A percentile compares a stretch with the other conserved stretches of the same genome.
phyloP scores from a whole-genome alignment of 2,888 invertebrate genomes.

The Camptogramma bilineatum region DNA sequence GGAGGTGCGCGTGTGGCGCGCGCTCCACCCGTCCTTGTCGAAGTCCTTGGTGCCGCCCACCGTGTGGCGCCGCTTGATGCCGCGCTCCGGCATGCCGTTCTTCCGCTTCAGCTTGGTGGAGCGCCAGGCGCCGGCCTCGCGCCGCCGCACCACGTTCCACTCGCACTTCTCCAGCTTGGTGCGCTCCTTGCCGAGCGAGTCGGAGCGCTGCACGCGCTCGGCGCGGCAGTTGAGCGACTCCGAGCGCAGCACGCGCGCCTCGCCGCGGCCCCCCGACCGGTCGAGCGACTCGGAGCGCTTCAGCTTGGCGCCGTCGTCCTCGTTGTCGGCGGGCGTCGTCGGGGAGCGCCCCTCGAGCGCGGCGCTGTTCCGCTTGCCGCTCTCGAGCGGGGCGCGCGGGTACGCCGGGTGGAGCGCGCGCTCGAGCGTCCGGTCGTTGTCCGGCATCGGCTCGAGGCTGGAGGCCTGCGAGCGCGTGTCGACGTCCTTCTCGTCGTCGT shows the following conservation, averaged over 20 bases:
- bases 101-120: slow-evolving; percentile 89
- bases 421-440: slow-evolving; percentile 69
- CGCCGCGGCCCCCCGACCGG: slow-evolving; percentile 75
- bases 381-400: slow-evolving; percentile 49
- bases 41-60: slow-evolving; percentile 97
- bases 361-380: slow-evolving; percentile 61
- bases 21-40: slow-evolving; percentile 86
- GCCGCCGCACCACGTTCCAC: slow-evolving; percentile 88
- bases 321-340: slow-evolving; percentile 34
- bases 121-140: slow-evolving; percentile 84
- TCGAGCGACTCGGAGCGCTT: slow-evolving; percentile 88
- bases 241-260: slow-evolving; percentile 85
- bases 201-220: slow-evolving; percentile 48
- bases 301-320: slow-evolving; percentile 60
- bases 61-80: slow-evolving; percentile 95
- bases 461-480: slow-evolving; percentile 88
- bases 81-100: slow-evolving; percentile 92
- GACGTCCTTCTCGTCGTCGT: slow-evolving; percentile 88
- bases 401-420: slow-evolving; percentile 50
- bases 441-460: slow-evolving; percentile 64
- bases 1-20: slow-evolving; percentile 86
- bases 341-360: slow-evolving; percentile 49
- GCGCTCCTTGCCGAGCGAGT: slow-evolving; percentile 64
- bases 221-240: slow-evolving; percentile 86
- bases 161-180: slow-evolving; percentile 90